Percentiles rank a stretch among this genome's conserved stretches.
Conservation (phyloP, 2,113 vertebrate genomes). For the Callipepla californica region DNA sequence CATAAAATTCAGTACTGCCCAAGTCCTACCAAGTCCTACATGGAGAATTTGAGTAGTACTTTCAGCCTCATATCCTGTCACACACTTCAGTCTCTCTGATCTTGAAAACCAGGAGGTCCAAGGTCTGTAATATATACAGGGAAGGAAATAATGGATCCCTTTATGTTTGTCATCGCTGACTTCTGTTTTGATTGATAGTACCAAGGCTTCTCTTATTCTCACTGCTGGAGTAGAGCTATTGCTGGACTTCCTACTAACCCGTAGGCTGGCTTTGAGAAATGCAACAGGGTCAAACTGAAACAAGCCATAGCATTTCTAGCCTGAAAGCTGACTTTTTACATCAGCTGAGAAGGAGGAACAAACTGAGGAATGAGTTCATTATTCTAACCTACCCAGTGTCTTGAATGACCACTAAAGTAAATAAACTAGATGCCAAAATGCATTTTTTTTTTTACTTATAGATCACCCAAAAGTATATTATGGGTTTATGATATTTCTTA, state of each 20-base stretch:
- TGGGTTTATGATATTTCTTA: neutral
- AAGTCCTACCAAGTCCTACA: neutral
- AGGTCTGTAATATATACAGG: slow-evolving; percentile 45
- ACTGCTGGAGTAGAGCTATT: neutral
- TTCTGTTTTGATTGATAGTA: slow-evolving; percentile 25
- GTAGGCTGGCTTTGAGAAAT: neutral
- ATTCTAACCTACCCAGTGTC: neutral
- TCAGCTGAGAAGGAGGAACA: neutral
- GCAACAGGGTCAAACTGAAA: neutral
- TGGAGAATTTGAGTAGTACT: slow-evolving; percentile 39
- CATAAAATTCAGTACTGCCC: neutral
- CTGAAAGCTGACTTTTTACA: neutral
- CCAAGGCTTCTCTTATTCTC: neutral
- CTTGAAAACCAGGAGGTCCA: slow-evolving; percentile 36
- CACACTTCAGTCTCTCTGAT: slow-evolving; percentile 36
- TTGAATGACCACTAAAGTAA: neutral
- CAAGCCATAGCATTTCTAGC: neutral
- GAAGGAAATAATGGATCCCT: slow-evolving; percentile 39
- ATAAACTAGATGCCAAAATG: neutral
- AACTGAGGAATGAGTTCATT: neutral
- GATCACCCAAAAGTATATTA: neutral
- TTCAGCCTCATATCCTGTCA: neutral
- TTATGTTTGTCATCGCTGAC: slow-evolving; percentile 44
- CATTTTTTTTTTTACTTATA: neutral
- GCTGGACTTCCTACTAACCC: neutral